A percentile compares a stretch with the other conserved stretches of the same genome.
Evolutionary conservation across 2,113 vertebrate genomes (phyloP).

Genomic region (Ondatra zibethicus): DNA sequence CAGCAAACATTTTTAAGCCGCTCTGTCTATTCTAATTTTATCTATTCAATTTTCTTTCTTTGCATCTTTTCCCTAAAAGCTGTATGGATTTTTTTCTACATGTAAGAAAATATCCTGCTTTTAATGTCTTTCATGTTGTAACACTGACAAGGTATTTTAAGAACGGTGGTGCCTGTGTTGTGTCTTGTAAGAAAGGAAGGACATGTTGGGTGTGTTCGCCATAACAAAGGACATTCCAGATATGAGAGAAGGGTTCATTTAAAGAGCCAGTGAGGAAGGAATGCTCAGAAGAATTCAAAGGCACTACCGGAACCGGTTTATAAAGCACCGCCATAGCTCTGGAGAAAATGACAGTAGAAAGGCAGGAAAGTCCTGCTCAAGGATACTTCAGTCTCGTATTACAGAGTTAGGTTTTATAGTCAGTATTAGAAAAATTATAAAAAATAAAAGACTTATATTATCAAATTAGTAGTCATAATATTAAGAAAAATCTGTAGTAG

Average conservation of each 20-base stretch:
- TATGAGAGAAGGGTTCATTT: rapidly evolving
- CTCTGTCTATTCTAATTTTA: neutral
- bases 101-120: neutral
- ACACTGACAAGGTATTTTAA: neutral
- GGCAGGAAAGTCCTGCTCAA: neutral
- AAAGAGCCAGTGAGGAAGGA: neutral
- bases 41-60: neutral
- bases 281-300: neutral
- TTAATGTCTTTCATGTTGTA: neutral
- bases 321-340: rapidly evolving
- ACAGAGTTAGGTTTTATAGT: neutral
- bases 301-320: neutral
- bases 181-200: neutral
- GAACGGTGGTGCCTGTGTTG: neutral
- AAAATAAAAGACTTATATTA: neutral
- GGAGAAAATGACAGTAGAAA: neutral
- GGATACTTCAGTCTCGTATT: neutral
- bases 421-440: neutral
- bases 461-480: neutral
- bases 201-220: neutral
- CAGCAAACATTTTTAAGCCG: neutral
- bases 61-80: neutral
- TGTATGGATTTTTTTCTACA: neutral
- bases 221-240: neutral
- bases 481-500: neutral